Base-by-base conservation (phyloP, 2,113 vertebrate genomes). In the Stegostoma tigrinum region DNA sequence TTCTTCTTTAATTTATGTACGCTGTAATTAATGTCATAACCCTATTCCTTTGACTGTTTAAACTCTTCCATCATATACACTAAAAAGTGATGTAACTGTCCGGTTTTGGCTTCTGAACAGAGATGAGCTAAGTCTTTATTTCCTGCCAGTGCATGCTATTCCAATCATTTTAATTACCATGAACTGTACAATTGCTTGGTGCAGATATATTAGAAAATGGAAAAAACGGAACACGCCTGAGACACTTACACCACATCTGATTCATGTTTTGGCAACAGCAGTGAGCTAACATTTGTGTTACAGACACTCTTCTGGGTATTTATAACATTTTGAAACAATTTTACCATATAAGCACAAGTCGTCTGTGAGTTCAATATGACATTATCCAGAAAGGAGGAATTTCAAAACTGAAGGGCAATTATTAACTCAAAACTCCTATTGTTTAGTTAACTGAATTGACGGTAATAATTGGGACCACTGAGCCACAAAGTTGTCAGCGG, bases 151-250 rank as follows among this genome's bases (percentile, higher is more conserved):
- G 96, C 97, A 97, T 96, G 96, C 96, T 97, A 96, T 96, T 97
- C 97, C 97, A 96, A 97, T 98, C 97, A 96, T 96, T 96, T 97
- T 97, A 98, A 98, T 96, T 96, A 94, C 98, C 97, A 97, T 97
- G 97, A 98, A 96, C 97, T 70, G 70, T 70, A 75, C 94, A 97
- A 98, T 98, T 97, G 97, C 97, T 98, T 98, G 97, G 97, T 96
- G 97, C 97, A 97, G 97, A 97, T 97, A 97, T 98, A 97, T 98
- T 98, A 98, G 97, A 97, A 97, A 98, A 98, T 98, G 98, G 98
- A 98, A 98, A 98, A 61, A 97, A 97, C 72, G 94, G 96, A 97
- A 95, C 97, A 97, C 97, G 96, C 96, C 97, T 97, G 96, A 96
- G 97, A 97, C 97, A 95, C 14, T 97, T 97, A 96, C 97, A 97